A percentile compares a stretch with the other conserved stretches of the same genome.
phyloP scores from a whole-genome alignment of 2,113 vertebrate species.

The Macquaria ambigua region DNA sequence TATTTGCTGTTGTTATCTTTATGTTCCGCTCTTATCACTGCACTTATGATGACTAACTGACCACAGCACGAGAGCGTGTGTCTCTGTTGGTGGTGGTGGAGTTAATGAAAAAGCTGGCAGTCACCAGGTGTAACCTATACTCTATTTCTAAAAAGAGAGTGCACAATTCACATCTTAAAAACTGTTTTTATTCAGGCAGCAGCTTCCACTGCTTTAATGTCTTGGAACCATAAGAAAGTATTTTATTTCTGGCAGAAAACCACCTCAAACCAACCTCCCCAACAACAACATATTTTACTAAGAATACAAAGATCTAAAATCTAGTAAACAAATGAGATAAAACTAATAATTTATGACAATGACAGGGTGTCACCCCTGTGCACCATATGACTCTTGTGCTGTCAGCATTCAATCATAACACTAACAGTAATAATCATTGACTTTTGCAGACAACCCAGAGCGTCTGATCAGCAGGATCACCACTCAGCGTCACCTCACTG shows the following conservation, averaged over 20 bases:
- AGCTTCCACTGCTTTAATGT: neutral
- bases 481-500: slow-evolving; percentile 94
- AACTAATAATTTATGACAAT: neutral
- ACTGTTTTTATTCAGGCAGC: slow-evolving; percentile 2
- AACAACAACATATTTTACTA: neutral
- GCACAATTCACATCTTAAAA: neutral
- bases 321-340: neutral
- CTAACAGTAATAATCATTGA: neutral
- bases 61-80: neutral
- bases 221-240: neutral
- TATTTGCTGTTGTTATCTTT: slow-evolving; percentile 42
- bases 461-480: slow-evolving; percentile 95
- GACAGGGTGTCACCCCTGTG: neutral
- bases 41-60: slow-evolving; percentile 37
- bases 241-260: neutral
- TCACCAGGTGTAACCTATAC: neutral
- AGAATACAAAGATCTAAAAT: neutral
- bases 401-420: neutral
- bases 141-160: slow-evolving; percentile 3
- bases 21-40: slow-evolving; percentile 46
- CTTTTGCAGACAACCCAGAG: slow-evolving; percentile 91
- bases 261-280: neutral
- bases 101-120: neutral
- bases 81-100: neutral
- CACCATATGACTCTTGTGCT: neutral